Base-by-base conservation (phyloP, 2,797 vertebrate species). In the Siniperca obscura region DNA sequence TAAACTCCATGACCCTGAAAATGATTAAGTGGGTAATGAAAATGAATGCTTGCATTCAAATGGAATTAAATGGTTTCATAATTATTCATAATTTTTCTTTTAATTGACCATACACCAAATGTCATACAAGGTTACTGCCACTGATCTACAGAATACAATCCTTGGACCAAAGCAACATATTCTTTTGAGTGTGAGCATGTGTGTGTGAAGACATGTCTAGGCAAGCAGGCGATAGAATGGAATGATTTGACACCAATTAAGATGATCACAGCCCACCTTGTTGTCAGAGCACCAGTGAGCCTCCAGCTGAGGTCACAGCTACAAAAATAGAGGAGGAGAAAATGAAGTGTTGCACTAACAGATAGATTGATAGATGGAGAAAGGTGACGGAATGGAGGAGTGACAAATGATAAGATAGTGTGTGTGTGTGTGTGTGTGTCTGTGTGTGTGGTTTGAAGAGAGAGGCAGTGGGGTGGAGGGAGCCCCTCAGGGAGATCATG, bases 241-340 rank as follows among this genome's bases (percentile, higher is more conserved):
- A 73, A 76, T 36, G 34, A 80, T 64, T 13, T 85, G 79, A 82
- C 56, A 67, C 34, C 80, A 85, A 81, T 86, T 87, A 88, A 62
- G 70, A 61, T 0, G 25, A 78, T 85, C 68, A 57, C 85, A 74
- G 30, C n/a, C 22, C 56, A n/a, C 38, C 64, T 57, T 48, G 69
- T 56, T 78, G 78, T 82, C 78, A 67, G 74, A 79, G 9, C 44
- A 57, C 4, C 14, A 66, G 76, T 50, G 65, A 6, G 61, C 83
- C 78, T 65, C 42, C 64, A 60, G 80, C 78, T 80, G 86, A 57
- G 55, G 71, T 57, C 46, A 38, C 36, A 17, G 65, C 69, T 19
- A 57, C 55, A 36, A 72, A 82, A 88, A 84, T 78, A 86, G 71
- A 65, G 12, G 11, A 25, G 25, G 30, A 61, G 57, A 73, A 85